Evolutionary conservation across 1,140 invertebrate genomes (phyloP).

Genomic region (Lutraria rhynchaena): DNA sequence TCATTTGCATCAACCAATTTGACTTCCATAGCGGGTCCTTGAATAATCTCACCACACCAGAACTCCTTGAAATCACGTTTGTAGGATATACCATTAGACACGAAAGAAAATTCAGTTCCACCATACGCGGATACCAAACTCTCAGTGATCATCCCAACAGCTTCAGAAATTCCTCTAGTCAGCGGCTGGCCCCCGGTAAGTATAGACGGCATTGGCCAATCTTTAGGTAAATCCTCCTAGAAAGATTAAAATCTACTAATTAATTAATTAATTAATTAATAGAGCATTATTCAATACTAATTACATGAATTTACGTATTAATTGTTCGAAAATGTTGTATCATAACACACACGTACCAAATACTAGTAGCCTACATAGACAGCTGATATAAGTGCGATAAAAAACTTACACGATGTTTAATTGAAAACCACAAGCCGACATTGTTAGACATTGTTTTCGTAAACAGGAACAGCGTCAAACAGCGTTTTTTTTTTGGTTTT

Average conservation of each 20-base stretch:
- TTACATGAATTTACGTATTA: too few species aligned
- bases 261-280: too few species aligned
- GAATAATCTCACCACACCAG: slow-evolving; percentile 26
- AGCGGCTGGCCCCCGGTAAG: slow-evolving; percentile 18
- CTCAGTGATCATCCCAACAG: neutral
- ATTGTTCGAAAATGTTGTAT: too few species aligned
- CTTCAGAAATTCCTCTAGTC: neutral
- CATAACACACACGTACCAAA: too few species aligned
- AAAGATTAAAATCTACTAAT: neutral
- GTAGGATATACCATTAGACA: neutral
- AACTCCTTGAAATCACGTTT: slow-evolving; percentile 5
- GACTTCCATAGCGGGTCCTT: slow-evolving; percentile 46
- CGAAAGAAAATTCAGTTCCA: slow-evolving; percentile 31
- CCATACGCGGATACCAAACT: neutral
- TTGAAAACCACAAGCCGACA: too few species aligned
- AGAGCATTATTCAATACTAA: too few species aligned
- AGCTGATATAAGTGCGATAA: too few species aligned
- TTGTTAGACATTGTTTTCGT: too few species aligned
- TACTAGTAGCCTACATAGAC: too few species aligned
- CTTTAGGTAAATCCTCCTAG: neutral
- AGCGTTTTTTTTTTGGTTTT: too few species aligned
- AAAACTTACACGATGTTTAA: too few species aligned
- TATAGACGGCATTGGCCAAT: slow-evolving; percentile 25
- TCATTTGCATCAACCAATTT: slow-evolving; percentile 57
- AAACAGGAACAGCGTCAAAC: too few species aligned